A percentile compares a stretch with the other conserved stretches of the same genome.
These are phyloP conservation scores for Mimas tiliae DNA, from an alignment of 2,888 invertebrate genomes.

Conservation along the genomic window DNA sequence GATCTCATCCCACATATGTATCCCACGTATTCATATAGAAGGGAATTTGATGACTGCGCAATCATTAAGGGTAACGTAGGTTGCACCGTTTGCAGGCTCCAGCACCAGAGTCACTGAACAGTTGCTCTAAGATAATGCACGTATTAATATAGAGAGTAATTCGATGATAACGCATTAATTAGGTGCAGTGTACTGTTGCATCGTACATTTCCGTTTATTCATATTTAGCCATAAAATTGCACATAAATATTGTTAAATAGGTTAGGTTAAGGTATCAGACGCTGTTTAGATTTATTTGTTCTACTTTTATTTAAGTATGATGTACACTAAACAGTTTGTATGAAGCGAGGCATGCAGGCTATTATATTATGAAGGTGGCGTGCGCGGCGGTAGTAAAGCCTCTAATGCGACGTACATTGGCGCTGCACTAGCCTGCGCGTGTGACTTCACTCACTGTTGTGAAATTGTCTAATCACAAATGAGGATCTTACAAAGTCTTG, in stretches of 20 bases:
- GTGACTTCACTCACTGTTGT: no score
- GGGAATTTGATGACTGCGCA: no score
- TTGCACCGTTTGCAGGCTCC: no score
- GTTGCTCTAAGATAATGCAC: no score
- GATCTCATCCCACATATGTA: no score
- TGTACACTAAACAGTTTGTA: not conserved
- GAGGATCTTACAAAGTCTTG: not conserved
- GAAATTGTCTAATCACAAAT: no score
- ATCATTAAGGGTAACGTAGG: no score
- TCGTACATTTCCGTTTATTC: not conserved
- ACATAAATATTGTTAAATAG: not conserved
- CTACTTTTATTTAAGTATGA: conserved; percentile 12
- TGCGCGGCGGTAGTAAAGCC: not conserved
- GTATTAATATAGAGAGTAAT: no score
- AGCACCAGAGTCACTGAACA: no score
- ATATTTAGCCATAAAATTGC: not conserved
- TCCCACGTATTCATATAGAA: no score
- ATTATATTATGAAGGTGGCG: not conserved
- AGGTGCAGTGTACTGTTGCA: no score
- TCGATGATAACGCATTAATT: no score
- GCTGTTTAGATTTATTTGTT: conserved; percentile 1
- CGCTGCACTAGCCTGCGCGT: not conserved
- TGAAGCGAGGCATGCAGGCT: not conserved
- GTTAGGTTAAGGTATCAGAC: not conserved
- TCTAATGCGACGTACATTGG: not conserved